Conservation (phyloP, 2,113 vertebrate genomes). For the Neodontobutis hainanensis region DNA sequence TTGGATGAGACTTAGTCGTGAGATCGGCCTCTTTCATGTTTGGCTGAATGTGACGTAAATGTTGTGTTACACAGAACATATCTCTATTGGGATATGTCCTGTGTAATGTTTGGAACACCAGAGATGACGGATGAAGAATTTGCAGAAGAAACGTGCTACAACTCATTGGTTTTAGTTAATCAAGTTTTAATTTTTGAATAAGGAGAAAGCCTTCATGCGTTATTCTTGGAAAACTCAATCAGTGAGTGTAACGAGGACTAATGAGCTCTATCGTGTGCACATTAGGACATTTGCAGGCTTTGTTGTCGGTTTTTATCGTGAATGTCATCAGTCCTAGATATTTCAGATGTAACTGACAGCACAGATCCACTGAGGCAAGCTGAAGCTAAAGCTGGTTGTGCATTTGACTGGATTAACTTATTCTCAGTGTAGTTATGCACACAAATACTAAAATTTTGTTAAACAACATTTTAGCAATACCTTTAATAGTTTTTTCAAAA, state of each 20-base stretch:
- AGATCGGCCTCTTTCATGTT: slow-evolving; percentile 10
- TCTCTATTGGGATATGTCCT: slow-evolving; percentile 15
- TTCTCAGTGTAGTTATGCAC: too few relatives aligned
- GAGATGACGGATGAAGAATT: slow-evolving; percentile 53
- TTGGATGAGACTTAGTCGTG: slow-evolving; percentile 17
- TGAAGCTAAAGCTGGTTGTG: not conserved
- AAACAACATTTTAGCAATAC: too few relatives aligned
- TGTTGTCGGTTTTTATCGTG: slow-evolving; percentile 6
- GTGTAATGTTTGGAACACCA: slow-evolving; percentile 21
- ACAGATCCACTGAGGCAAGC: not conserved
- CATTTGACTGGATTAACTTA: not conserved
- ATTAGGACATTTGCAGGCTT: slow-evolving; percentile 22
- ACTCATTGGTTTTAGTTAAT: slow-evolving; percentile 56
- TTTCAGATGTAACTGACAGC: slow-evolving; percentile 29
- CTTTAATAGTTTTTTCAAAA: too few relatives aligned
- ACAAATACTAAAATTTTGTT: too few relatives aligned
- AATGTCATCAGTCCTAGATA: slow-evolving; percentile 43
- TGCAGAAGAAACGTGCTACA: slow-evolving; percentile 37
- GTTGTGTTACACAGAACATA: not conserved
- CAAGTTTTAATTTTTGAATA: slow-evolving; percentile 39
- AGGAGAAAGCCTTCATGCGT: slow-evolving; percentile 17
- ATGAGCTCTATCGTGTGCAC: slow-evolving; percentile 45
- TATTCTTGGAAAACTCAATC: slow-evolving; percentile 58
- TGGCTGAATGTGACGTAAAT: not conserved
- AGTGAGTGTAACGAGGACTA: slow-evolving; percentile 54